These are phyloP conservation scores for Cynaeus angustus DNA, from an alignment of 2,888 invertebrate genomes.

Conservation along the genomic window DNA sequence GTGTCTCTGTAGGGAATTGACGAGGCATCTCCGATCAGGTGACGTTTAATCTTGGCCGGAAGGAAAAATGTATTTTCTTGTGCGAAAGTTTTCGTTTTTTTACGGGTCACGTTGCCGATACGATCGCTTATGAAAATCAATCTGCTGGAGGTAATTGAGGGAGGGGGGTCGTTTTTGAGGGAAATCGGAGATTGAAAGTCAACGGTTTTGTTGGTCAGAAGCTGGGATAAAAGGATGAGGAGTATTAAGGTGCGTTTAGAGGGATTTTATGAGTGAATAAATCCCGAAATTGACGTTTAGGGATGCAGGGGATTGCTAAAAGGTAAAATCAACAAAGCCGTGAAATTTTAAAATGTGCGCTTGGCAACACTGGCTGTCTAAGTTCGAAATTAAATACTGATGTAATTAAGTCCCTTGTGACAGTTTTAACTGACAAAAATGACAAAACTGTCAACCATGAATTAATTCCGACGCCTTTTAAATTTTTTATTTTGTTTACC, in stretches of 20 bases:
- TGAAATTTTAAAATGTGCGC: no score
- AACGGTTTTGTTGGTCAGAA: not conserved
- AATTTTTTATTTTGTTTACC: no score
- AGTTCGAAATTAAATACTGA: no score
- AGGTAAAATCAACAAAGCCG: not conserved
- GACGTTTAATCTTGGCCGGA: conserved; percentile 36
- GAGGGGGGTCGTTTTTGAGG: not conserved
- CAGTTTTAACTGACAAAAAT: no score
- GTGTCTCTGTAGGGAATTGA: conserved; percentile 28
- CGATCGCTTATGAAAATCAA: conserved; percentile 37
- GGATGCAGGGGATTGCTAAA: not conserved
- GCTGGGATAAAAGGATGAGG: not conserved
- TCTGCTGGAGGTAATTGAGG: conserved; percentile 13
- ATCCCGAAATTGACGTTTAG: not conserved
- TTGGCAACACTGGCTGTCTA: no score
- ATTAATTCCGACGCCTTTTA: no score
- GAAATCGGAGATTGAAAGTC: not conserved
- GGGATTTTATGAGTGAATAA: conserved; percentile 1
- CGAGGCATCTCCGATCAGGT: conserved; percentile 28
- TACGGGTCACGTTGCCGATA: conserved; percentile 21
- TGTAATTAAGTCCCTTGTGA: no score
- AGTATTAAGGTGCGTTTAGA: not conserved
- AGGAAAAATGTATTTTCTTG: conserved; percentile 36
- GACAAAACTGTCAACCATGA: no score
- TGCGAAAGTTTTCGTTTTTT: conserved; percentile 30